Evolutionary conservation across 1,140 invertebrate genomes (phyloP).

Genomic region (Drosophila chauvacae): DNA sequence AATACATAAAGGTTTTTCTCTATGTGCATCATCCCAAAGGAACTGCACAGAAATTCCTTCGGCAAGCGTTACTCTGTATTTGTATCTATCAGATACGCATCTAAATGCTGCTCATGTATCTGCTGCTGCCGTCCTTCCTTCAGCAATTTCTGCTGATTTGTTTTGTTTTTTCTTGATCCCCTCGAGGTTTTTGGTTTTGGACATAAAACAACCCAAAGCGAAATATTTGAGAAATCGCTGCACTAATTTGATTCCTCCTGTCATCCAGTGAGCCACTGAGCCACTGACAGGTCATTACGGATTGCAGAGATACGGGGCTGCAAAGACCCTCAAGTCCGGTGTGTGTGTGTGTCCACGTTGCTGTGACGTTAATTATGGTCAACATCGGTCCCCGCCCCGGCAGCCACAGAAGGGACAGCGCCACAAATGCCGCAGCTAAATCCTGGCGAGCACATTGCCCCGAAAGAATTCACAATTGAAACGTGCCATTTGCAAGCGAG

Average conservation of each 20-base stretch:
- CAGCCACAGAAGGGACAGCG: background rate
- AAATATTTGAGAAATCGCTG: constrained; percentile 58
- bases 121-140: constrained; percentile 18
- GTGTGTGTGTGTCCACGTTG: constrained; percentile 17
- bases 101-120: constrained; percentile 65
- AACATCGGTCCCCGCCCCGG: constrained; percentile 28
- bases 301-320: constrained; percentile 8
- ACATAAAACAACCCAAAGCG: constrained; percentile 46
- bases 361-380: constrained; percentile 73
- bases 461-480: constrained; percentile 56
- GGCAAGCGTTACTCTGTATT: constrained; percentile 33
- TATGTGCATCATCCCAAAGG: constrained; percentile 1
- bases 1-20: background rate
- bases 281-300: constrained; percentile 43
- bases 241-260: constrained; percentile 62
- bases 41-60: constrained; percentile 45
- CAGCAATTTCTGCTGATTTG: constrained; percentile 58
- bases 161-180: constrained; percentile 41
- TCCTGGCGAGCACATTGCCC: constrained; percentile 48
- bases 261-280: constrained; percentile 34
- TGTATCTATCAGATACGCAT: constrained; percentile 66
- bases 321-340: constrained; percentile 22
- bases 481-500: constrained; percentile 70
- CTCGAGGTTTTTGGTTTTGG: constrained; percentile 18
- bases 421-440: constrained; percentile 32